These are phyloP conservation scores for Bugula neritina DNA, from an alignment of 2,888 invertebrate species.

Conservation along the genomic window DNA sequence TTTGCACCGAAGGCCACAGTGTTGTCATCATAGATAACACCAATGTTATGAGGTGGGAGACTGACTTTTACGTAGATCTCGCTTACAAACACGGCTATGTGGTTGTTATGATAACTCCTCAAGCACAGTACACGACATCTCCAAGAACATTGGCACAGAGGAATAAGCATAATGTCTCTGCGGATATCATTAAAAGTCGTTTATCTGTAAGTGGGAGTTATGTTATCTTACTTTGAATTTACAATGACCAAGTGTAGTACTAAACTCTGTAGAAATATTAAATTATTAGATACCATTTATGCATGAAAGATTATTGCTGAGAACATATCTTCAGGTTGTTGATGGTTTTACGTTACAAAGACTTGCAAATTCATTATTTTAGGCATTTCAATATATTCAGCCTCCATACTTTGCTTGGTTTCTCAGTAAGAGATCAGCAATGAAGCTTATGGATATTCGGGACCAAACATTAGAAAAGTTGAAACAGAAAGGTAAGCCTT, in stretches of 20 bases:
- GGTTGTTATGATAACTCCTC: conserved; percentile 45
- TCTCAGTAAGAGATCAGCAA: conserved; percentile 36
- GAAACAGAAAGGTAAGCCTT: conserved; percentile 29
- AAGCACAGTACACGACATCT: conserved; percentile 48
- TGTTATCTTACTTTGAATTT: too few relatives aligned
- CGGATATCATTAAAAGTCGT: background rate
- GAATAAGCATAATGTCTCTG: conserved; percentile 38
- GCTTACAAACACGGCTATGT: conserved; percentile 42
- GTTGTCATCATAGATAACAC: conserved; percentile 53
- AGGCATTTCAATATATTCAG: too few relatives aligned
- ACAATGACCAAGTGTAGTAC: too few relatives aligned
- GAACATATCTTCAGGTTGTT: too few relatives aligned
- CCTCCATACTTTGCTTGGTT: conserved; percentile 51
- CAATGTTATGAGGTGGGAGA: conserved; percentile 49
- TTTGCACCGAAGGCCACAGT: conserved; percentile 35
- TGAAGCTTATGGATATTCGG: conserved; percentile 32
- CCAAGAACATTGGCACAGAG: conserved; percentile 37
- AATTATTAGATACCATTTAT: too few relatives aligned
- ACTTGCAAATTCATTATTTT: too few relatives aligned
- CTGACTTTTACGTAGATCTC: conserved; percentile 43
- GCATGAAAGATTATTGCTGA: too few relatives aligned
- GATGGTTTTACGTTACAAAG: too few relatives aligned
- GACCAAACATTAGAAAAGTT: conserved; percentile 33
- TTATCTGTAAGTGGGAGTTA: background rate
- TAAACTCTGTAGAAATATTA: too few relatives aligned